Conservation (phyloP, 2,888 invertebrate genomes). For the Cerastoderma edule region DNA sequence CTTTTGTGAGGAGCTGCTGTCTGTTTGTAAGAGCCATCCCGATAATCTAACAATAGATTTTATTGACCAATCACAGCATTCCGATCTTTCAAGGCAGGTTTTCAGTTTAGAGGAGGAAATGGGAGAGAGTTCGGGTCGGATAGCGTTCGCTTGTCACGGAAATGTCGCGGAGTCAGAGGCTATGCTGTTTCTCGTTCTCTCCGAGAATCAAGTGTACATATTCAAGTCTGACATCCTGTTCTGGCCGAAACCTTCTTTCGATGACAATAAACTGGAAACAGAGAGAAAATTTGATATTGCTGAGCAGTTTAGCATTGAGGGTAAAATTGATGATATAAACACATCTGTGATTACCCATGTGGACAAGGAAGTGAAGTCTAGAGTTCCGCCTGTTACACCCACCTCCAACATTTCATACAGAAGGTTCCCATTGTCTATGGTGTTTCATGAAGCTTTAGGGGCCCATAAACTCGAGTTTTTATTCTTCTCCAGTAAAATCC, state of each 20-base stretch:
- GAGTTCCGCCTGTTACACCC: constrained; percentile 32
- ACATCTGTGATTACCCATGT: constrained; percentile 57
- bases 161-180: constrained; percentile 55
- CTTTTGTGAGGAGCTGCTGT: constrained; percentile 73
- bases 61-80: constrained; percentile 67
- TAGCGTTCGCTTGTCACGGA: constrained; percentile 68
- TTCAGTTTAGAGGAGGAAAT: constrained; percentile 68
- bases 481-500: constrained; percentile 68
- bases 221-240: constrained; percentile 72
- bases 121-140: constrained; percentile 71
- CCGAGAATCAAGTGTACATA: constrained; percentile 77
- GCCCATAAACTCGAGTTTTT: constrained; percentile 66
- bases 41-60: constrained; percentile 61
- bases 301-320: constrained; percentile 76
- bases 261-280: constrained; percentile 62
- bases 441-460: constrained; percentile 68
- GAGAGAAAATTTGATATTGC: constrained; percentile 71
- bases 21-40: constrained; percentile 36
- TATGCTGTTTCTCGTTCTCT: constrained; percentile 73
- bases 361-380: not conserved
- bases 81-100: constrained; percentile 70
- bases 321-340: constrained; percentile 75
- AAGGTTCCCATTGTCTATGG: constrained; percentile 67
- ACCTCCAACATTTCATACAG: constrained; percentile 55
- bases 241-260: constrained; percentile 79